Conservation (phyloP, 2,888 invertebrate species). For the Nomada flava region DNA sequence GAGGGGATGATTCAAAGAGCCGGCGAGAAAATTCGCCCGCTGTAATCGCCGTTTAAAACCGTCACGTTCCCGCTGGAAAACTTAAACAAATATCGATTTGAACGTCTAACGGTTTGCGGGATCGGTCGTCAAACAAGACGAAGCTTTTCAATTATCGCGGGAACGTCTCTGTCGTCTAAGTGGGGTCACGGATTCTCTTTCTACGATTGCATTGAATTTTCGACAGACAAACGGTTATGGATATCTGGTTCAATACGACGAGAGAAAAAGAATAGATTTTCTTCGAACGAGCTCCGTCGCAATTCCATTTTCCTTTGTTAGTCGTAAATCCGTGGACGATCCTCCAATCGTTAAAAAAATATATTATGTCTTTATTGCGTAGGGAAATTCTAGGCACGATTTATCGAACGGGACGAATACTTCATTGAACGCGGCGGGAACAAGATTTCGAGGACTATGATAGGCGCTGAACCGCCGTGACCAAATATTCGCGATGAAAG, state of each 20-base stretch:
- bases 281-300: neutral
- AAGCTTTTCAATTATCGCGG: conserved; percentile 36
- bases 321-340: conserved; percentile 15
- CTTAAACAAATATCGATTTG: conserved; percentile 36
- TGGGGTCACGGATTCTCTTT: conserved; percentile 6
- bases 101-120: neutral
- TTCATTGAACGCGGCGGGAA: neutral
- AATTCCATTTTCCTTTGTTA: conserved; percentile 12
- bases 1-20: conserved; percentile 15
- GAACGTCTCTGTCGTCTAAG: neutral
- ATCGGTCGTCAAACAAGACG: conserved; percentile 9
- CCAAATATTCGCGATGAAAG: conserved; percentile 1
- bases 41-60: conserved; percentile 27
- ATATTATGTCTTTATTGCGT: neutral
- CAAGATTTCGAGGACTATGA: neutral
- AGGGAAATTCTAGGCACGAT: neutral
- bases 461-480: neutral
- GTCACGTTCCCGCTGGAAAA: conserved; percentile 11
- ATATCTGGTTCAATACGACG: neutral
- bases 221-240: neutral
- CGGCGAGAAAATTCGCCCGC: neutral
- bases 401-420: neutral
- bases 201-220: conserved; percentile 27
- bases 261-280: neutral
- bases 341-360: conserved; percentile 4